These are phyloP conservation scores for Gasterosteus nipponicus DNA, from an alignment of 2,113 vertebrate genomes.

Conservation along the genomic window DNA sequence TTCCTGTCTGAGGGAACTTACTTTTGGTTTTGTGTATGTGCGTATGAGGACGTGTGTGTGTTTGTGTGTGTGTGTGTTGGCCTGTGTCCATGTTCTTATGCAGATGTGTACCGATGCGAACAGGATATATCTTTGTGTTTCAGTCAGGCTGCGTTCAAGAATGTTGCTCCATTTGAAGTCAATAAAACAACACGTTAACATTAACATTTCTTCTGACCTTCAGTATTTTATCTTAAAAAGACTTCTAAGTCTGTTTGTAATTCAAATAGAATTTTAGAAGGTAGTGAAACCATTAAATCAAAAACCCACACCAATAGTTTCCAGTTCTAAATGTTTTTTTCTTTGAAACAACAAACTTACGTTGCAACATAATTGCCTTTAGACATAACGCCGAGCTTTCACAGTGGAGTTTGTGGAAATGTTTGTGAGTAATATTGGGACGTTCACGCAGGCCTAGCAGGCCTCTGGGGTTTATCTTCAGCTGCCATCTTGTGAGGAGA, in stretches of 20 bases:
- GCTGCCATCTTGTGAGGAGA: conserved; percentile 63
- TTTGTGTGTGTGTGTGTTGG: conserved; percentile 38
- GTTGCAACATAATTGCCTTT: background rate
- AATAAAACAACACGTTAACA: background rate
- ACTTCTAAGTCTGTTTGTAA: background rate
- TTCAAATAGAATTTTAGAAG: background rate
- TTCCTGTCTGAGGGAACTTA: conserved; percentile 83
- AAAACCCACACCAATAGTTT: background rate
- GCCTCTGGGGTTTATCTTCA: conserved; percentile 10
- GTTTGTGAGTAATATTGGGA: background rate
- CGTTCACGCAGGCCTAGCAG: background rate
- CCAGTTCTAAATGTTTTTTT: background rate
- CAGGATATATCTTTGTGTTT: conserved; percentile 32
- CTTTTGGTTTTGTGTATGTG: conserved; percentile 76
- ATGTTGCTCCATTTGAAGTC: conserved; percentile 10
- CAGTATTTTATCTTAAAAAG: background rate
- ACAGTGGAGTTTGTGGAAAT: conserved; percentile 1
- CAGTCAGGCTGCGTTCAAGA: background rate
- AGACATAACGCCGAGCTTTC: background rate
- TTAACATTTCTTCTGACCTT: too few relatives aligned
- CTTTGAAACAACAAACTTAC: background rate
- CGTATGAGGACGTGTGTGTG: conserved; percentile 22
- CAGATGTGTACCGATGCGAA: conserved; percentile 47
- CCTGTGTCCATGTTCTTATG: conserved; percentile 44
- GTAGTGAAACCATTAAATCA: background rate